Conservation (phyloP, 2,797 vertebrate species). For the Myoxocephalus aenaeus region DNA sequence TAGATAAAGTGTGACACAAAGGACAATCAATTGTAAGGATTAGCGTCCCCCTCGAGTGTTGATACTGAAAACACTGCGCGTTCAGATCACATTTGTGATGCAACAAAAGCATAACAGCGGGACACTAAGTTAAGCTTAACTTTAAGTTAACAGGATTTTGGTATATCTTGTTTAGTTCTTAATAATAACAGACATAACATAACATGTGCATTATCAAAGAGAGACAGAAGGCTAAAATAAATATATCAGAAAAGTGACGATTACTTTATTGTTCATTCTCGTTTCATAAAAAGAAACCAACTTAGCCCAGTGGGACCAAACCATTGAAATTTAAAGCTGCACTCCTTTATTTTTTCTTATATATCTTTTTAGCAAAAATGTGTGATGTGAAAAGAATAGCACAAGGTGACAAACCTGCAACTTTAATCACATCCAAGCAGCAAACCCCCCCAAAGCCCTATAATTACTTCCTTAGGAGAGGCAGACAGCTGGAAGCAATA, state of each 20-base stretch:
- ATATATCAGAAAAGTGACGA: not conserved
- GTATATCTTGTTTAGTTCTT: not conserved
- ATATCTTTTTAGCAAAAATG: not conserved
- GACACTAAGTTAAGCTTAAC: too few species aligned
- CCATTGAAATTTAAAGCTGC: not conserved
- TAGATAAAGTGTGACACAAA: constrained; percentile 7
- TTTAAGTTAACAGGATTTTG: too few species aligned
- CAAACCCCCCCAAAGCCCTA: too few species aligned
- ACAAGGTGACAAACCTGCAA: not conserved
- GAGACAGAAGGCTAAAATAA: not conserved
- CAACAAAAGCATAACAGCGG: too few species aligned
- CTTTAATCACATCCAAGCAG: not conserved
- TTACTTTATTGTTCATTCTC: not conserved
- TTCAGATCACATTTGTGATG: not conserved
- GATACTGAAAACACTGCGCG: not conserved
- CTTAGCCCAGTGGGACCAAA: not conserved
- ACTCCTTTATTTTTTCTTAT: not conserved
- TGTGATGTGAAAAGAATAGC: not conserved
- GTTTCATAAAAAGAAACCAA: not conserved
- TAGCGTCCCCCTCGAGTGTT: not conserved
- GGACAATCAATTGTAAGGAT: not conserved
- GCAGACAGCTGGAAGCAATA: not conserved
- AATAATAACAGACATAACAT: not conserved
- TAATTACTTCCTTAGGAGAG: not conserved
- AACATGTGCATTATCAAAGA: not conserved